These are phyloP conservation scores for Eudasyphora cyanicolor DNA, from an alignment of 2,888 invertebrate genomes.

Conservation along the genomic window DNA sequence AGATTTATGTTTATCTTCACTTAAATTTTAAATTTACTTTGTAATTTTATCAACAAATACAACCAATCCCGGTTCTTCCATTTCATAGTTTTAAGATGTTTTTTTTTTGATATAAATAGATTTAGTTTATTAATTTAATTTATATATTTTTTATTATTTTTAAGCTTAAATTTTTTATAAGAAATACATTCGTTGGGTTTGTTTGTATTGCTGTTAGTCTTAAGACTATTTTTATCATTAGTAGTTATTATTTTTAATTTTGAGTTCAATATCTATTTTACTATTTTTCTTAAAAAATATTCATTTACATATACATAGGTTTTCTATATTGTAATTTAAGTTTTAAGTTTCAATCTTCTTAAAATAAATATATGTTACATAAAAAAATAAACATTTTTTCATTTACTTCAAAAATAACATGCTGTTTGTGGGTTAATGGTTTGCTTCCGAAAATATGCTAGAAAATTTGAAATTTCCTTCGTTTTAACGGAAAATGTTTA, in stretches of 20 bases:
- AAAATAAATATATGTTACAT: background rate
- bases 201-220: background rate
- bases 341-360: background rate
- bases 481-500: too few species aligned
- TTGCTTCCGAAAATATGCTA: too few species aligned
- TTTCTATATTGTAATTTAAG: background rate
- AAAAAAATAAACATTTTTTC: too few species aligned
- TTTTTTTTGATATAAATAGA: too few species aligned
- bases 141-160: background rate
- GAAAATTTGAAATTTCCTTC: too few species aligned
- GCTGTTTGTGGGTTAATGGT: too few species aligned
- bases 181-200: background rate
- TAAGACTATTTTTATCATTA: background rate
- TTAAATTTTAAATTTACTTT: background rate
- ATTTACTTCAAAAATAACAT: too few species aligned
- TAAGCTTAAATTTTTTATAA: background rate
- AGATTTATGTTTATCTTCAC: too few species aligned
- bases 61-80: slow-evolving; percentile 1
- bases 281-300: background rate
- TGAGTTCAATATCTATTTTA: background rate
- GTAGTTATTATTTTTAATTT: background rate
- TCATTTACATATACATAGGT: background rate
- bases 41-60: background rate
- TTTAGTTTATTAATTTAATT: background rate
- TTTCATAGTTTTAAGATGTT: background rate